These are phyloP conservation scores for Chrysaora quinquecirrha DNA, from an alignment of 30 jellyfish, hydroid and myxozoan genomes.

Conservation along the genomic window DNA sequence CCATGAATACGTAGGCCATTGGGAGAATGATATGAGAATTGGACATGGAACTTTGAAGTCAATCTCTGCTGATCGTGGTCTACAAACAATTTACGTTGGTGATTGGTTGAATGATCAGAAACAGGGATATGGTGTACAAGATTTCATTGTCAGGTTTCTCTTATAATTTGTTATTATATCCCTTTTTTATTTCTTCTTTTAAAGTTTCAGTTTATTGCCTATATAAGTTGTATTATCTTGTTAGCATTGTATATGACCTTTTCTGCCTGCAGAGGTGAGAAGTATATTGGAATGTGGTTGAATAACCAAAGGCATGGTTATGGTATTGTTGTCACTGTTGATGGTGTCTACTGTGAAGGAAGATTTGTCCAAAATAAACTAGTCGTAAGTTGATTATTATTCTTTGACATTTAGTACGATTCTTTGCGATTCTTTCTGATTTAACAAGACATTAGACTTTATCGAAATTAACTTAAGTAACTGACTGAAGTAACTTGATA, in stretches of 20 bases:
- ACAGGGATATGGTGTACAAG: slow-evolving; percentile 96
- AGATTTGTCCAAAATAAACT: slow-evolving; percentile 81
- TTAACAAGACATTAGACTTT: too few species aligned
- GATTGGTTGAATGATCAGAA: slow-evolving; percentile 89
- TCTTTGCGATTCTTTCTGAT: too few species aligned
- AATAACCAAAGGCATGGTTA: slow-evolving; percentile 86
- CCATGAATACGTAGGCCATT: slow-evolving; percentile 82
- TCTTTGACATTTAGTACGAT: too few species aligned
- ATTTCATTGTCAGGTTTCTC: slow-evolving; percentile 73
- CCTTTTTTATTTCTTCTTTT: background rate
- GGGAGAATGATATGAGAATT: slow-evolving; percentile 66
- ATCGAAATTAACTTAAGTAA: too few species aligned
- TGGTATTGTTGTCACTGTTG: slow-evolving; percentile 96
- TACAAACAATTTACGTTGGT: slow-evolving; percentile 87
- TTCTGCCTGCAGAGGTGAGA: slow-evolving; percentile 82
- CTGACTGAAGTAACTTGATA: too few species aligned
- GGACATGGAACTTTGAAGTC: slow-evolving; percentile 91
- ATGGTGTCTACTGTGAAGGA: slow-evolving; percentile 96
- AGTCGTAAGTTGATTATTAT: slow-evolving; percentile 91
- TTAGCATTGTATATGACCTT: too few species aligned
- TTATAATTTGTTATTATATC: background rate
- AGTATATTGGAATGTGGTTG: slow-evolving; percentile 94
- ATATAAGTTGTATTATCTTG: background rate
- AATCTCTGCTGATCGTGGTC: slow-evolving; percentile 20
- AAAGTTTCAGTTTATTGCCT: too few species aligned